Conservation (phyloP, 2,888 invertebrate species). For the Drosophila stalkeri region DNA sequence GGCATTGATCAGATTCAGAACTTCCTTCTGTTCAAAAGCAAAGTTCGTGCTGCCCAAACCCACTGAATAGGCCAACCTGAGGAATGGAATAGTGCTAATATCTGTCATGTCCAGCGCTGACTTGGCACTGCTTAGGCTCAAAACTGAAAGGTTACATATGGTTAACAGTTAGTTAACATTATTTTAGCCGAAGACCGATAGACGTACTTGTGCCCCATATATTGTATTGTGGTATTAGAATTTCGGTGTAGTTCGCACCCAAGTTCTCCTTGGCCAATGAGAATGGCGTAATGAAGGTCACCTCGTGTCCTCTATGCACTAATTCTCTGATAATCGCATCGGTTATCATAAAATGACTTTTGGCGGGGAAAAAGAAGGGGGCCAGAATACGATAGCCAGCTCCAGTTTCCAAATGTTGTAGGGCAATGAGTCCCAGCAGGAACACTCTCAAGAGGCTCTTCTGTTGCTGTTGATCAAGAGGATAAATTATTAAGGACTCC, state of each 20-base stretch:
- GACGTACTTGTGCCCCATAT: slow-evolving; percentile 68
- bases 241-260: slow-evolving; percentile 73
- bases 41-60: slow-evolving; percentile 71
- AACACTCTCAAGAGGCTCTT: slow-evolving; percentile 15
- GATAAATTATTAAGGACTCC: background rate
- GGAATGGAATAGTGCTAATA: slow-evolving; percentile 30
- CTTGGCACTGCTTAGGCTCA: slow-evolving; percentile 38
- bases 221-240: slow-evolving; percentile 70
- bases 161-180: background rate
- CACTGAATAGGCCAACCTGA: slow-evolving; percentile 56
- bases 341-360: slow-evolving; percentile 85
- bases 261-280: slow-evolving; percentile 69
- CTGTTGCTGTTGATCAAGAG: slow-evolving; percentile 30
- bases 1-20: slow-evolving; percentile 73
- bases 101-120: slow-evolving; percentile 67
- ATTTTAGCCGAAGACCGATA: background rate
- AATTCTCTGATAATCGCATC: slow-evolving; percentile 84
- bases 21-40: slow-evolving; percentile 71
- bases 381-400: slow-evolving; percentile 83
- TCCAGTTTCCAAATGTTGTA: slow-evolving; percentile 50
- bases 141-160: slow-evolving; percentile 46
- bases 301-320: slow-evolving; percentile 85
- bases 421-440: slow-evolving; percentile 50
- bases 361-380: slow-evolving; percentile 84
- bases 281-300: slow-evolving; percentile 73